Conservation (phyloP, 2,113 vertebrate genomes). For the Colinus virginianus region DNA sequence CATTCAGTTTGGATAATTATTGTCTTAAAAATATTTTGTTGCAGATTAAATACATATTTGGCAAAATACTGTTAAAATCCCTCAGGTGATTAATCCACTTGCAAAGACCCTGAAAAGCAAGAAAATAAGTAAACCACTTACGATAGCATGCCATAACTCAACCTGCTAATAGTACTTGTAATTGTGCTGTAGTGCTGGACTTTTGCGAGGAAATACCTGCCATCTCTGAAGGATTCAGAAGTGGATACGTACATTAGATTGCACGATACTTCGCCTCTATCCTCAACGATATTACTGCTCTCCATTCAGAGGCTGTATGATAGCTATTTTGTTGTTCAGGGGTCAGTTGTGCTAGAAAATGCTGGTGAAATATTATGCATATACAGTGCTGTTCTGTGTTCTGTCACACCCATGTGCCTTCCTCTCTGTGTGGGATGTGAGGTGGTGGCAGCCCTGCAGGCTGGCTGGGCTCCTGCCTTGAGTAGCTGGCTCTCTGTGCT, state of each 20-base stretch:
- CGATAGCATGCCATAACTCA: not conserved
- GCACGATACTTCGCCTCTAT: not conserved
- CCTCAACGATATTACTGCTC: not conserved
- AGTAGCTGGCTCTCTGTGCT: rapidly evolving
- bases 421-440: not conserved
- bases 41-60: not conserved
- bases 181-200: not conserved
- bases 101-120: not conserved
- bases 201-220: not conserved
- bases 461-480: not conserved
- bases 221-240: not conserved
- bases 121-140: slow-evolving; percentile 2
- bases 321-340: not conserved
- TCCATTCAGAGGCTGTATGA: not conserved
- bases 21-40: not conserved
- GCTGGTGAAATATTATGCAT: not conserved
- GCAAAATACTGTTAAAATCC: not conserved
- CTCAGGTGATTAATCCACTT: not conserved
- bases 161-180: not conserved
- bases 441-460: not conserved
- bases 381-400: not conserved
- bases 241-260: not conserved
- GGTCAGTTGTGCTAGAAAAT: not conserved
- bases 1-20: not conserved
- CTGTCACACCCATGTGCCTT: not conserved